These are phyloP conservation scores for Peromyscus eremicus DNA, from an alignment of 2,797 vertebrate genomes.

Conservation along the genomic window DNA sequence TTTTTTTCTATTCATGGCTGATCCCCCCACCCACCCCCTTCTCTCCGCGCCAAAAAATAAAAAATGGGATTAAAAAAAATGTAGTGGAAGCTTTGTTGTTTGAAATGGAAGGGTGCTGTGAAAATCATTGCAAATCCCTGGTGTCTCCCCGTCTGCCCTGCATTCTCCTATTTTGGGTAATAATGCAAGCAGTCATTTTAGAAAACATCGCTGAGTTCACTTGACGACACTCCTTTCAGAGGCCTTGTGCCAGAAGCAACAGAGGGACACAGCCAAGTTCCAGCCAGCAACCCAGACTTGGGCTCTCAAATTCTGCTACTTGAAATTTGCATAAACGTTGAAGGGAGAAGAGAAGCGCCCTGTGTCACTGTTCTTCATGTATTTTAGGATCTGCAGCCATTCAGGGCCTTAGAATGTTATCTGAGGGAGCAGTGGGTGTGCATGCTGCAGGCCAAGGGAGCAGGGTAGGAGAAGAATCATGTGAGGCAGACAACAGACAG, in stretches of 20 bases:
- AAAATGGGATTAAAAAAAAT: slow-evolving; percentile 53
- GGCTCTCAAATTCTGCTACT: slow-evolving; percentile 61
- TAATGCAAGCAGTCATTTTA: slow-evolving; percentile 73
- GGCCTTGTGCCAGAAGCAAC: slow-evolving; percentile 62
- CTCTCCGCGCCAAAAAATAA: slow-evolving; percentile 30
- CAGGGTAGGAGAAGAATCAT: slow-evolving; percentile 36
- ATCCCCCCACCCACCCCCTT: neutral
- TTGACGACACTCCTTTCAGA: slow-evolving; percentile 44
- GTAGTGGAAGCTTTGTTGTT: slow-evolving; percentile 72
- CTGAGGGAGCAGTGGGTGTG: neutral
- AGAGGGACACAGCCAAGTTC: neutral
- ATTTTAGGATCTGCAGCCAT: slow-evolving; percentile 40
- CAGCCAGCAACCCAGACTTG: slow-evolving; percentile 57
- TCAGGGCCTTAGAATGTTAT: slow-evolving; percentile 6
- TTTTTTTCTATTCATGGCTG: neutral
- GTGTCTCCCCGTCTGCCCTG: slow-evolving; percentile 68
- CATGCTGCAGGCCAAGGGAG: slow-evolving; percentile 10
- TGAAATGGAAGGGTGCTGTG: slow-evolving; percentile 72
- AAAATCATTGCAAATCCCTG: slow-evolving; percentile 72
- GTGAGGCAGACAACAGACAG: slow-evolving; percentile 67
- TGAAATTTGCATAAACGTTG: slow-evolving; percentile 75
- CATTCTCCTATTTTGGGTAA: slow-evolving; percentile 74
- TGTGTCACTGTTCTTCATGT: neutral
- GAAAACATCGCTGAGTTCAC: slow-evolving; percentile 66
- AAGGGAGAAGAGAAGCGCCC: slow-evolving; percentile 24